Percentiles rank a stretch among this genome's conserved stretches.
Evolutionary conservation across 2,888 invertebrate genomes (phyloP).

Genomic region (Rhaphigaster nebulosa): DNA sequence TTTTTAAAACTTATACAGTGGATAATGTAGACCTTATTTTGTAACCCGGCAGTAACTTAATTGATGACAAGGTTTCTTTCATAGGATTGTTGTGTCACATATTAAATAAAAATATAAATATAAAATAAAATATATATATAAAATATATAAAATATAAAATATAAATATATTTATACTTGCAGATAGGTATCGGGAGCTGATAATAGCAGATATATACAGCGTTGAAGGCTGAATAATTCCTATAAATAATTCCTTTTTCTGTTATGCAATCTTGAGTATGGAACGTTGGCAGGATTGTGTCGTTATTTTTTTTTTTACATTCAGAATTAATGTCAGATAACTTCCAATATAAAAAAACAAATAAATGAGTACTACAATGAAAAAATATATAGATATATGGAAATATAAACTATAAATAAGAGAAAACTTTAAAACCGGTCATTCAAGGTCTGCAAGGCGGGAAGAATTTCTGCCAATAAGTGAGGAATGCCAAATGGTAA

Average conservation of each 20-base stretch:
- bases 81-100: no score
- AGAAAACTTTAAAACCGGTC: neutral
- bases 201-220: neutral
- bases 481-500: neutral
- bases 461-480: neutral
- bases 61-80: no score
- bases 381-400: neutral
- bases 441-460: neutral
- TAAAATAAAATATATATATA: no score
- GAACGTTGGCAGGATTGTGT: neutral
- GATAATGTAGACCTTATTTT: no score
- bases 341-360: neutral
- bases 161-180: no score
- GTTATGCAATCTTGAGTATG: neutral
- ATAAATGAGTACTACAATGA: neutral
- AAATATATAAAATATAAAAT: no score
- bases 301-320: neutral
- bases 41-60: no score
- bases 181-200: neutral
- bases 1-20: no score
- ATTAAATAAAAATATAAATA: no score
- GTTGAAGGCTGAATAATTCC: neutral
- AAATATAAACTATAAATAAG: neutral
- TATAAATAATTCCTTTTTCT: neutral
- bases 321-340: neutral